These are phyloP conservation scores for Dunckerocampus dactyliophorus DNA, from an alignment of 2,113 vertebrate species.

Conservation along the genomic window DNA sequence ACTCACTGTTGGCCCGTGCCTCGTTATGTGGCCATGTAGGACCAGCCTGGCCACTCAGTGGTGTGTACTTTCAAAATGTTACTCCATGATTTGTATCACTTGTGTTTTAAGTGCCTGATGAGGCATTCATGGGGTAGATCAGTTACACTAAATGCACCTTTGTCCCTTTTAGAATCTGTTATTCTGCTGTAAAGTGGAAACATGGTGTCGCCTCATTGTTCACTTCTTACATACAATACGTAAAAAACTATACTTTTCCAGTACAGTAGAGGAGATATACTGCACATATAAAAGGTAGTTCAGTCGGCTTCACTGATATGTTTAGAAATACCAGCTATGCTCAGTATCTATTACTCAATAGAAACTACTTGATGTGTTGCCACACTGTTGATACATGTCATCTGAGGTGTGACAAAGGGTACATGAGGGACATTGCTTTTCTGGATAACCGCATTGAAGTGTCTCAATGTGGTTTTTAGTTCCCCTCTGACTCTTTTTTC, in stretches of 20 bases:
- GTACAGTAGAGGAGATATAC: too few relatives aligned
- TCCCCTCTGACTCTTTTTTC: not conserved
- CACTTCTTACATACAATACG: not conserved
- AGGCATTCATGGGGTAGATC: not conserved
- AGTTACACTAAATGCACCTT: not conserved
- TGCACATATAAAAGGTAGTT: too few relatives aligned
- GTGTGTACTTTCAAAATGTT: not conserved
- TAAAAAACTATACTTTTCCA: too few relatives aligned
- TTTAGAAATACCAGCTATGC: not conserved
- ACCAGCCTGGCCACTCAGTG: not conserved
- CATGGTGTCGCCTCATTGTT: not conserved
- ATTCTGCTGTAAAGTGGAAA: constrained; percentile 1
- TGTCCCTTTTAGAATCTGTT: not conserved
- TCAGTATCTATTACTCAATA: not conserved
- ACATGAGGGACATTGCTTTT: not conserved
- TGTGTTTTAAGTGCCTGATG: not conserved
- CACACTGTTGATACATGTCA: not conserved
- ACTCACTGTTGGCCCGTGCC: too few relatives aligned
- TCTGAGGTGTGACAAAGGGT: not conserved
- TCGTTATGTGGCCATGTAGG: too few relatives aligned
- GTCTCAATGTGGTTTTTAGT: not conserved
- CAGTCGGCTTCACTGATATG: not conserved
- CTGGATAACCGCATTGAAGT: not conserved
- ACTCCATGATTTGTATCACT: not conserved
- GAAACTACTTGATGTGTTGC: not conserved